Evolutionary conservation across 2,888 invertebrate species (phyloP).

Genomic region (Pycnomerus fuliginosus): DNA sequence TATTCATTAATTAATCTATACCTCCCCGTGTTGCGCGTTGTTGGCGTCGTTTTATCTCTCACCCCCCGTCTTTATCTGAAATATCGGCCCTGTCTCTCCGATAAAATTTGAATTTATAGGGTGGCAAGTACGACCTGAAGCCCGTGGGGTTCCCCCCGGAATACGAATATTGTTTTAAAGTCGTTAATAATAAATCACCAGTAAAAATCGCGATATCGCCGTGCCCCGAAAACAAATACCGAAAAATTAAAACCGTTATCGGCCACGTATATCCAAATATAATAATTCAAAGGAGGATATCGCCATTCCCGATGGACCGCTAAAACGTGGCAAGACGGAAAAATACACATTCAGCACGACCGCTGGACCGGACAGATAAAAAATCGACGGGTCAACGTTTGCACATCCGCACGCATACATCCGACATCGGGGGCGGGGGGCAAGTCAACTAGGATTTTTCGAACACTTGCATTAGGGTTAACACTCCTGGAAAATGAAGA

Average conservation of each 20-base stretch:
- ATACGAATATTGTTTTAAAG: too few relatives aligned
- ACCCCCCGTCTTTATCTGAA: slow-evolving; percentile 20
- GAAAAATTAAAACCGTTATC: slow-evolving; percentile 34
- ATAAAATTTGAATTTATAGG: slow-evolving; percentile 25
- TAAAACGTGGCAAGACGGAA: slow-evolving; percentile 31
- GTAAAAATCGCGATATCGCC: slow-evolving; percentile 15
- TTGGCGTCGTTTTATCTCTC: slow-evolving; percentile 11
- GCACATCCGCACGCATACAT: slow-evolving; percentile 16
- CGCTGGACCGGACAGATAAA: slow-evolving; percentile 33
- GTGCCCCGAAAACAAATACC: slow-evolving; percentile 28
- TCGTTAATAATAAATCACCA: too few relatives aligned
- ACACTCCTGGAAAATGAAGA: too few relatives aligned
- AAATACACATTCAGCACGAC: slow-evolving; percentile 35
- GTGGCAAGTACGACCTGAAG: too few relatives aligned
- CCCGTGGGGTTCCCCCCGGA: too few relatives aligned
- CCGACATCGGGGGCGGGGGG: slow-evolving; percentile 12
- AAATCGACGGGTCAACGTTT: slow-evolving; percentile 31
- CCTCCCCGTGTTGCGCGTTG: slow-evolving; percentile 14
- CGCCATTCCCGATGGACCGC: slow-evolving; percentile 32
- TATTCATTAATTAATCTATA: slow-evolving; percentile 56
- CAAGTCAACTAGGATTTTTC: too few relatives aligned
- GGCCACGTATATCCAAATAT: slow-evolving; percentile 34
- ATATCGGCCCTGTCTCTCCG: slow-evolving; percentile 22
- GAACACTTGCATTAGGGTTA: too few relatives aligned
- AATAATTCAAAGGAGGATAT: slow-evolving; percentile 35